phyloP scores from a whole-genome alignment of 2,888 invertebrate genomes.

The Drosophila eohydei region DNA sequence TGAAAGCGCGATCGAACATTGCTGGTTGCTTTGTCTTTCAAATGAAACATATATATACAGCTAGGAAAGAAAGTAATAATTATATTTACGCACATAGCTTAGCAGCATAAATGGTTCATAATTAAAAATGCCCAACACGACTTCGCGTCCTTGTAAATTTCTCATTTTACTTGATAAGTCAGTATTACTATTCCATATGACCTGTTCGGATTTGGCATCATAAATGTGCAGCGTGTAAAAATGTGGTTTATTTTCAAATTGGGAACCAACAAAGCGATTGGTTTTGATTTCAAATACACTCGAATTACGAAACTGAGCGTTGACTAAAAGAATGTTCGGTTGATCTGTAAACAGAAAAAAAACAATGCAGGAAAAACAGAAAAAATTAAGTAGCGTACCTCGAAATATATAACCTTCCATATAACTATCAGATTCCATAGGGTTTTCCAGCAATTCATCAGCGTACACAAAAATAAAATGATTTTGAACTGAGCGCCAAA shows the following conservation, averaged over 20 bases:
- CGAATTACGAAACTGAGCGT: conserved; percentile 52
- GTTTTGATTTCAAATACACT: conserved; percentile 73
- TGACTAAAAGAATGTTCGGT: conserved; percentile 76
- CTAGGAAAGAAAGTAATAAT: not conserved
- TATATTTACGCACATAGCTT: conserved; percentile 56
- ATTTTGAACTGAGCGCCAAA: conserved; percentile 71
- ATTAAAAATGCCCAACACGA: conserved; percentile 75
- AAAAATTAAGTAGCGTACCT: conserved; percentile 47
- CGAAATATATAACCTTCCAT: conserved; percentile 64
- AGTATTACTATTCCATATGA: conserved; percentile 30
- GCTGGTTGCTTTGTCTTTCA: conserved; percentile 52
- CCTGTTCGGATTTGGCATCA: conserved; percentile 41
- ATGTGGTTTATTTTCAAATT: conserved; percentile 40
- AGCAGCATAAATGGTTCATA: conserved; percentile 82
- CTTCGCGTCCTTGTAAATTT: conserved; percentile 77
- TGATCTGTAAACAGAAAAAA: conserved; percentile 64
- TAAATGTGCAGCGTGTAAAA: conserved; percentile 62
- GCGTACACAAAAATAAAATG: conserved; percentile 75
- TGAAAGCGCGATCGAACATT: conserved; percentile 52
- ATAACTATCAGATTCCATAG: conserved; percentile 20
- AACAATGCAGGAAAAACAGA: not conserved
- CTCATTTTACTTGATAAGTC: conserved; percentile 56
- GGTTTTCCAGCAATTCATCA: conserved; percentile 42
- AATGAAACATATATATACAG: too few species aligned
- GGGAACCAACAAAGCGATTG: conserved; percentile 76